Conservation (phyloP, 2,797 vertebrate genomes). For the Dallia pectoralis region DNA sequence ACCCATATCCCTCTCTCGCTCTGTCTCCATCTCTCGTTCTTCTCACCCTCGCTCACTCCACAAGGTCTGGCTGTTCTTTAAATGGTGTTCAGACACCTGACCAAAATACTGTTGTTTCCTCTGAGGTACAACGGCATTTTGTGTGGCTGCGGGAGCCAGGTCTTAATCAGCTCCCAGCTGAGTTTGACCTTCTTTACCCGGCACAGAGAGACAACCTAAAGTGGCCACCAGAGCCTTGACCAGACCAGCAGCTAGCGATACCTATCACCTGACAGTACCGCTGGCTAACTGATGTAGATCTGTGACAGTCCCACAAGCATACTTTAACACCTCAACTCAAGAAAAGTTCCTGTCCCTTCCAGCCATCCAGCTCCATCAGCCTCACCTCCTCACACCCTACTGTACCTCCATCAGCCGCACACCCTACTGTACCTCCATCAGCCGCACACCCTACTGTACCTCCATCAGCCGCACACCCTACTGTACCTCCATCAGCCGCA, state of each 20-base stretch:
- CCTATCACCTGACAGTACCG: not conserved
- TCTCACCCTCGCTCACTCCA: not conserved
- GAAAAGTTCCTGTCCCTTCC: too few species aligned
- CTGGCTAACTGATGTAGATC: constrained; percentile 32
- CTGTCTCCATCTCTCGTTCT: not conserved
- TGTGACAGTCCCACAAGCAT: constrained; percentile 38
- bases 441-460: too few species aligned
- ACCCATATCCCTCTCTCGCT: not conserved
- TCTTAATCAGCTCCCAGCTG: constrained; percentile 78
- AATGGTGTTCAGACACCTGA: constrained; percentile 53
- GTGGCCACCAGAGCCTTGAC: constrained; percentile 53
- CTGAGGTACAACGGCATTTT: constrained; percentile 52
- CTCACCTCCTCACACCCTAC: constrained; percentile 5
- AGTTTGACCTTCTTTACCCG: constrained; percentile 72
- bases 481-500: too few species aligned
- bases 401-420: constrained; percentile 8
- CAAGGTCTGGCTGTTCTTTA: constrained; percentile 3
- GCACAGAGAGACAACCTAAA: constrained; percentile 57
- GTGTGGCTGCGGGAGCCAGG: constrained; percentile 54
- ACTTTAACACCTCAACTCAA: too few species aligned
- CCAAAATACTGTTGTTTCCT: constrained; percentile 57
- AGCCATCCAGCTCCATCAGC: constrained; percentile 7
- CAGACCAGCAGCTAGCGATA: not conserved
- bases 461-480: too few species aligned
- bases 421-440: not conserved